Base-by-base conservation (phyloP, 2,888 invertebrate species). In the Iphiclides podalirius region DNA sequence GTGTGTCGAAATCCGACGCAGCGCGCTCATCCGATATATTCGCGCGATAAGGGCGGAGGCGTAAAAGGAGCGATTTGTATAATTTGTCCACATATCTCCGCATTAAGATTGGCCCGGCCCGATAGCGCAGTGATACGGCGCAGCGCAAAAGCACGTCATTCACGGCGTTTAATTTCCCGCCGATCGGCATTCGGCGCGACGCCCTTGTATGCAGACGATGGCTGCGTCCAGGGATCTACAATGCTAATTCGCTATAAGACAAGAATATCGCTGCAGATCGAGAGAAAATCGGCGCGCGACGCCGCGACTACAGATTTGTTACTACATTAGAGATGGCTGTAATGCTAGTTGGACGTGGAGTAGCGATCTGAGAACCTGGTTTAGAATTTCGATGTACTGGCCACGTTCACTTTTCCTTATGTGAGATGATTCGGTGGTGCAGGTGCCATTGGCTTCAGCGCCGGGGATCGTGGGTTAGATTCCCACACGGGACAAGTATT, bases 201-300 rank as follows among this genome's bases (percentile, higher is more conserved):
- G 16, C 9, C n/a, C 15, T 40, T 28, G 23, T 2, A n/a, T n/a
- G n/a, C n/a, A n/a, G n/a, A n/a, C 15, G 12, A 26, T 26, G 6
- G 9, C 7, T 33, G 20, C 14, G 17, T 39, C 39, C 14, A 47
- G 35, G 40, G 35, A 34, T 26, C 17, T 15, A 15, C 89, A 11
- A 37, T 44, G 16, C 15, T 15, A 37, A 14, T 79, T 96, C 96
- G 7, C 95, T 95, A 63, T 73, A 34, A 13, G 15, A 26, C 26
- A 26, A 26, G 26, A 26, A 26, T 26, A 26, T 26, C 26, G 9
- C 26, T 26, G 26, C 26, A 8, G 26, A 26, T 26, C 8, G 9
- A 26, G 26, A 26, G 26, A 26, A 26, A 26, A 8, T 26, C 8
- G 6, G 26, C 9, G 26, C 8, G 6, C 26, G 9, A 9, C 9